Evolutionary conservation across 2,797 vertebrate species (phyloP).

Genomic region (Momotus momota): DNA sequence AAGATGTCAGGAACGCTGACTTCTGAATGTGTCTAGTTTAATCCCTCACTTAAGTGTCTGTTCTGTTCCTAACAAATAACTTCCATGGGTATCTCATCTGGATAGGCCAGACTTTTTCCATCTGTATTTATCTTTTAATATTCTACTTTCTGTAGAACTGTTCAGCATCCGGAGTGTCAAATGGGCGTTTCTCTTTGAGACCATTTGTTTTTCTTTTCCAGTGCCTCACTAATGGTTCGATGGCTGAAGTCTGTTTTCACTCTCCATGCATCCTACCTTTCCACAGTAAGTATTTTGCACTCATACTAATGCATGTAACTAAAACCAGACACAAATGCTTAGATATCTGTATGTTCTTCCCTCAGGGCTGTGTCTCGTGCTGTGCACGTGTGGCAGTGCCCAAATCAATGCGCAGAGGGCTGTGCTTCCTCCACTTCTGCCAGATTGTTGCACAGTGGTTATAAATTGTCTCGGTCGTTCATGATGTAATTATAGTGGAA

Average conservation of each 20-base stretch:
- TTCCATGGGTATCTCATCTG: not conserved
- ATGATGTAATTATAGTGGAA: not conserved
- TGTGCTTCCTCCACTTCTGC: not conserved
- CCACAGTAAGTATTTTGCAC: slow-evolving; percentile 87
- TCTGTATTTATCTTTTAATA: not conserved
- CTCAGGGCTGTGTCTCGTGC: not conserved
- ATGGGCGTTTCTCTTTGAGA: not conserved
- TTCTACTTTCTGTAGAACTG: not conserved
- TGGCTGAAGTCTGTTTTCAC: slow-evolving; percentile 94
- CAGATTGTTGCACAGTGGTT: not conserved
- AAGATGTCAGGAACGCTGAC: not conserved
- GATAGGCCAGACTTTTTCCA: not conserved
- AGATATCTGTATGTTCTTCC: not conserved
- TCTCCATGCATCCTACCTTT: slow-evolving; percentile 93
- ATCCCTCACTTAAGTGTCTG: not conserved
- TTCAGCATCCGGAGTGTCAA: not conserved
- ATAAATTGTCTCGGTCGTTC: not conserved
- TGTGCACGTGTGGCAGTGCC: not conserved
- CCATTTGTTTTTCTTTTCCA: slow-evolving; percentile 62
- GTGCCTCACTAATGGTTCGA: slow-evolving; percentile 91
- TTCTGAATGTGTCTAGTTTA: not conserved
- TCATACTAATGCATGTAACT: not conserved
- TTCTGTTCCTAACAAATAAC: not conserved
- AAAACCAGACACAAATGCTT: not conserved
- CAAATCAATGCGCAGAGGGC: not conserved